Evolutionary conservation across 2,888 invertebrate species (phyloP).

Genomic region (Sarcophaga rosellei): DNA sequence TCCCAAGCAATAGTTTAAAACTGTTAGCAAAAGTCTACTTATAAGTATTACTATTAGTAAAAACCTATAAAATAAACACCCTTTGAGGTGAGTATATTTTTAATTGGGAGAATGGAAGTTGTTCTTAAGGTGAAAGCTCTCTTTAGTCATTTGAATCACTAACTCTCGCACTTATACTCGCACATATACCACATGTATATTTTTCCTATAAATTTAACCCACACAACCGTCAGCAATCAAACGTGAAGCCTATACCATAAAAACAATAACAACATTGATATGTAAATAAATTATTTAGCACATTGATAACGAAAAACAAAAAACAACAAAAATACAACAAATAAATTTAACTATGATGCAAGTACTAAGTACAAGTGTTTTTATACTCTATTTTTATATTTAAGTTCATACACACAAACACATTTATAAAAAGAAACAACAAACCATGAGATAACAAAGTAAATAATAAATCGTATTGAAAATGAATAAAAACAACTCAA

Average conservation of each 20-base stretch:
- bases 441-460: neutral
- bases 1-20: too few species aligned
- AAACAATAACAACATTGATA: constrained; percentile 56
- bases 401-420: neutral
- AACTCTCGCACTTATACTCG: too few species aligned
- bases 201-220: too few species aligned
- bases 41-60: too few species aligned
- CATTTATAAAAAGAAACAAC: neutral
- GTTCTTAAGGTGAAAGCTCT: too few species aligned
- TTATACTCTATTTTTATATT: neutral
- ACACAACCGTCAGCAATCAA: neutral
- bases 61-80: too few species aligned
- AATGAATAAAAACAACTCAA: neutral
- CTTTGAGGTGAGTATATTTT: too few species aligned
- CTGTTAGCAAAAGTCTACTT: too few species aligned
- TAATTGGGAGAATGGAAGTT: too few species aligned
- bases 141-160: too few species aligned
- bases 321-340: constrained; percentile 24
- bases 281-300: constrained; percentile 71
- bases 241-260: constrained; percentile 1
- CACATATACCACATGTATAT: too few species aligned
- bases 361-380: constrained; percentile 24
- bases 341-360: constrained; percentile 59
- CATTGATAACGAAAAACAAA: constrained; percentile 70
- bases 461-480: neutral